Base-by-base conservation (phyloP, 2,888 invertebrate genomes). In the Eremobia ochroleuca region DNA sequence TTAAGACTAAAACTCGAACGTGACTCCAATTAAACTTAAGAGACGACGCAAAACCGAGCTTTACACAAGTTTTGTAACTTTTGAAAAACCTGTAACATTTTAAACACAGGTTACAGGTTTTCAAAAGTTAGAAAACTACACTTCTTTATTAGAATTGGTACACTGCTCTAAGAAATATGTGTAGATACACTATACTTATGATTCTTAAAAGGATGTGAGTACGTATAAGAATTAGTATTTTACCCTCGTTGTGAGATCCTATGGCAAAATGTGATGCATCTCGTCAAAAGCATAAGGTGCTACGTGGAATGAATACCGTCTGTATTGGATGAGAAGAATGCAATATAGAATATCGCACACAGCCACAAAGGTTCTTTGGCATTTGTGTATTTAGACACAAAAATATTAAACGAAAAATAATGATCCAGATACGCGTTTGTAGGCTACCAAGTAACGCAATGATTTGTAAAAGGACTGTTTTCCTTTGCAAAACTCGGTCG, bases 231-330 rank as follows among this genome's bases (percentile, higher is more conserved):
- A 67, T 68, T 59, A 49, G n/a, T 49, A 77, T 49, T 77, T 70
- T 18, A 79, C 21, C 43, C n/a, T 62, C 43, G 9, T 18, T 61
- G n/a, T 28, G 28, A 31, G 28, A 46, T 46, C 62, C 6, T 37
- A 46, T 72, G 40, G 46, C 25, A 79, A 55, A 37, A 72, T 72
- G 55, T 37, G 55, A 77, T 79, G 62, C 71, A 79, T 71, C 34
- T 15, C 62, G 15, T 62, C 61, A 62, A 62, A 31, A 71, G 61
- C 52, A 79, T 55, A 46, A 52, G 34, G 11, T 11, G n/a, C 15
- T 62, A 79, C 62, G 67, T 71, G 66, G 21, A 34, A 52, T 25
- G 40, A 68, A 80, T 81, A 66, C 15, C 31, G 15, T 37, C 52
- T 62, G 15, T 64, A 78, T 71, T 43, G 71, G 28, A 67, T 21